Conservation (phyloP, 2,113 vertebrate genomes). For the Dipodomys stephensi region DNA sequence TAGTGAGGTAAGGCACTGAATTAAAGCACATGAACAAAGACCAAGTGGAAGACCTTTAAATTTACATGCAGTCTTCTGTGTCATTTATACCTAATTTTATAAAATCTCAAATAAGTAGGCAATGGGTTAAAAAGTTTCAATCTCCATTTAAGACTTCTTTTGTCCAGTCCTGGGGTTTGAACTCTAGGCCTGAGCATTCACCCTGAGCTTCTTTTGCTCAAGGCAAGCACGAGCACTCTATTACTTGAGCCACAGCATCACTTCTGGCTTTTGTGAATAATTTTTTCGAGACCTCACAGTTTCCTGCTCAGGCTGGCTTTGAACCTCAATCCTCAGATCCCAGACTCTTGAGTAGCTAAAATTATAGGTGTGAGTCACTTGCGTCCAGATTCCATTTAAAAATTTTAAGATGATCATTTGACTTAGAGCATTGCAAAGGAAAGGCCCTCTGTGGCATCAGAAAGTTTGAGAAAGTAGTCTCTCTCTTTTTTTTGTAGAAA, state of each 20-base stretch:
- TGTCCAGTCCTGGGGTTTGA: too few relatives aligned
- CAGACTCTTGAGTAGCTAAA: too few relatives aligned
- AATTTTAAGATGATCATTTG: not conserved
- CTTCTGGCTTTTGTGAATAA: too few relatives aligned
- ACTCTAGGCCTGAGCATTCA: too few relatives aligned
- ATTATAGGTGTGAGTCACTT: too few relatives aligned
- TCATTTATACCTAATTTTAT: not conserved
- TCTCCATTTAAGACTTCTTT: not conserved
- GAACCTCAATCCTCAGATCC: too few relatives aligned
- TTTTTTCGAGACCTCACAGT: too few relatives aligned
- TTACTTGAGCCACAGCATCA: too few relatives aligned
- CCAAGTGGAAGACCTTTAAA: not conserved
- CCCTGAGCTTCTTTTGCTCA: too few relatives aligned
- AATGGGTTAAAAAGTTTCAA: not conserved
- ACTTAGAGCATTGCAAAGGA: not conserved
- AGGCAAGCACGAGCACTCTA: too few relatives aligned
- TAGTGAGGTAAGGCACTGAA: not conserved
- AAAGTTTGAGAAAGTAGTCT: not conserved
- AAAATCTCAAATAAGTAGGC: not conserved
- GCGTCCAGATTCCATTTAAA: too few relatives aligned
- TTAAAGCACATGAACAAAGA: not conserved
- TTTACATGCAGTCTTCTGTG: not conserved
- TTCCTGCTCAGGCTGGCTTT: too few relatives aligned
- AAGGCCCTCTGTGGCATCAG: not conserved
- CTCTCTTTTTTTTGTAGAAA: not conserved